Conservation (phyloP, 2,797 vertebrate genomes). For the Bryconaethiops microstoma region DNA sequence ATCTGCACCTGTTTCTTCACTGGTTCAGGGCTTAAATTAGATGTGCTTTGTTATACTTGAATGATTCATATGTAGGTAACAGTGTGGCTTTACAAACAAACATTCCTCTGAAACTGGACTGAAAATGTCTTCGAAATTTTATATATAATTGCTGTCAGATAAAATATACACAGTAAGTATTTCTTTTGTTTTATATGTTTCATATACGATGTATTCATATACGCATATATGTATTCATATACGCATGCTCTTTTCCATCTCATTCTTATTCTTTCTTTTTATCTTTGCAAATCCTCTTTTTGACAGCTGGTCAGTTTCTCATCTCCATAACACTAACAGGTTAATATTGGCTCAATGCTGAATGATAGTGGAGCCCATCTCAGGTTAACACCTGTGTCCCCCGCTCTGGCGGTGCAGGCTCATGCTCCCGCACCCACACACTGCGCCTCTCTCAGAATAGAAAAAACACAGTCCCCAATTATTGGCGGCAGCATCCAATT, state of each 20-base stretch:
- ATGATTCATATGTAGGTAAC: too few relatives aligned
- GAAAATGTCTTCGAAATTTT: too few relatives aligned
- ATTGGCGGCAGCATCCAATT: constrained; percentile 62
- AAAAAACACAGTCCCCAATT: constrained; percentile 48
- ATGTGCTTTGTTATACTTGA: too few relatives aligned
- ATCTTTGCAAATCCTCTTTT: background rate
- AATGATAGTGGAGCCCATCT: constrained; percentile 24
- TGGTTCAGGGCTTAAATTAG: too few relatives aligned
- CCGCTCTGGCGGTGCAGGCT: constrained; percentile 37
- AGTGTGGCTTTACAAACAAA: too few relatives aligned
- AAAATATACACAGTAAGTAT: too few relatives aligned
- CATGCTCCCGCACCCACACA: constrained; percentile 33
- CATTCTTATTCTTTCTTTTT: background rate
- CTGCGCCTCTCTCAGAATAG: constrained; percentile 28
- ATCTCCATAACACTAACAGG: constrained; percentile 35
- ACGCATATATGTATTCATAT: too few relatives aligned
- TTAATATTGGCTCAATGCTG: constrained; percentile 27
- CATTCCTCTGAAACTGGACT: too few relatives aligned
- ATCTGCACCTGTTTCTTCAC: too few relatives aligned
- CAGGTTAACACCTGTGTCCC: constrained; percentile 45
- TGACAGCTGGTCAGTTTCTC: constrained; percentile 17
- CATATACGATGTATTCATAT: too few relatives aligned
- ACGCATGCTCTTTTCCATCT: background rate
- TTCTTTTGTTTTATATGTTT: too few relatives aligned
- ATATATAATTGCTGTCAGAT: too few relatives aligned